Evolutionary conservation across 2,888 invertebrate species (phyloP), one percentile per base, ranked within the genome.

Genomic region (Sturmia bella): DNA sequence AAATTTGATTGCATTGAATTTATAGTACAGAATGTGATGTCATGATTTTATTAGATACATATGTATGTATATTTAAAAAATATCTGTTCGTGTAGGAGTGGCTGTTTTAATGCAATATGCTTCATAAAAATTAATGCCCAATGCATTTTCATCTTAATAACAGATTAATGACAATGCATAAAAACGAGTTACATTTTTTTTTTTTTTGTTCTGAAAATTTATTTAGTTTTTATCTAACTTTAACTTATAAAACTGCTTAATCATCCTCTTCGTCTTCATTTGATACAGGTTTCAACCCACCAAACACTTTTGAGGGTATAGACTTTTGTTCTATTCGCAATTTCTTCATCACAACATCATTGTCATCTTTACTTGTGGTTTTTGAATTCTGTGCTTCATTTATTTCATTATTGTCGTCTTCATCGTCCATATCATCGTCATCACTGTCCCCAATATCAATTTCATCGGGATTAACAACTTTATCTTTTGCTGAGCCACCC

Each of bases 301-400:
- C 98, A 92, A 98, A 99, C 3, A 99, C 97, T 91, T 98, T 95
- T 54, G 95, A 93, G 41, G 99, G 99, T 84, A 99, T 94, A 32
- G 93, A 93, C 91, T 97, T 96, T 89, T 97, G 95, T 88, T 97
- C 95, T 70, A 98, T 94, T 39, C 95, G 95, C 83, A 95, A 92
- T 81, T 94, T 94, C 90, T 92, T 93, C 87, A 92, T 92, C 7
- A 93, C 92, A 19, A 92, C 92, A 27, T 93, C 92, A 45, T 92
- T 92, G 1, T 89, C 91, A 75, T 93, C 94, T 2, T 83, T 85
- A 80, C 85, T 84, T 32, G 94, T 93, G 87, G 91, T 91, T 21
- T 92, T 92, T 56, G 92, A 93, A 64, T 92, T 93, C 68, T 93
- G 93, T 68, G 92, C 91, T 39, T 91, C 91, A 43, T 89, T 90